A percentile compares a stretch with the other conserved stretches of the same genome.
These are phyloP conservation scores for Neodontobutis hainanensis DNA, from an alignment of 2,113 vertebrate genomes.

Conservation along the genomic window DNA sequence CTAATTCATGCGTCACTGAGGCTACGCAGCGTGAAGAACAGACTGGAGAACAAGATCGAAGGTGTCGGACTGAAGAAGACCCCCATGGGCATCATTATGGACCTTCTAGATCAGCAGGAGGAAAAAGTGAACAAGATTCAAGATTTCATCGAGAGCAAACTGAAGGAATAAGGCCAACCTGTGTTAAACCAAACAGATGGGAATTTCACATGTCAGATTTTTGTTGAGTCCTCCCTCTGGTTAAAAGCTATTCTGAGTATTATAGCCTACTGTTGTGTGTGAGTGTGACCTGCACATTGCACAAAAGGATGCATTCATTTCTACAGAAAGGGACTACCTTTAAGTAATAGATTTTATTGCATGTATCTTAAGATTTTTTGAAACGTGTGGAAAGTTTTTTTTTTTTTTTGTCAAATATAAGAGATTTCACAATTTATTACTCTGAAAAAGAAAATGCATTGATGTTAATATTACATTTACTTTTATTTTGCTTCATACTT, in stretches of 20 bases:
- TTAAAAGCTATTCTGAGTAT: constrained; percentile 2
- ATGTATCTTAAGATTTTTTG: not conserved
- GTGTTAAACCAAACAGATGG: constrained; percentile 17
- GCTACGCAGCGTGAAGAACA: constrained; percentile 95
- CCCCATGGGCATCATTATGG: constrained; percentile 93
- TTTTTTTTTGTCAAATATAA: constrained; percentile 3
- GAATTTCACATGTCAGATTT: constrained; percentile 25
- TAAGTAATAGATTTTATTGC: not conserved
- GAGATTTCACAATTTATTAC: too few species aligned
- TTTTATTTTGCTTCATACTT: constrained; percentile 2
- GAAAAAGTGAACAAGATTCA: constrained; percentile 89
- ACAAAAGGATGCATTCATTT: not conserved
- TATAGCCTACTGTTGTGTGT: not conserved
- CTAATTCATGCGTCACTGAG: constrained; percentile 93
- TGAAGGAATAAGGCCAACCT: constrained; percentile 81
- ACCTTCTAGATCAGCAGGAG: constrained; percentile 95
- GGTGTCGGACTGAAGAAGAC: constrained; percentile 92
- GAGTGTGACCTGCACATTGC: not conserved
- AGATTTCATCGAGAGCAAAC: constrained; percentile 87
- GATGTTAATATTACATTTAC: constrained; percentile 20
- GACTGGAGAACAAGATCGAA: constrained; percentile 96
- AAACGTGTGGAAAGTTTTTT: not conserved
- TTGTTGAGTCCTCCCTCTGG: not conserved
- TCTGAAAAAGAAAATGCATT: not conserved
- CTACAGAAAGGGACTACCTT: not conserved